Evolutionary conservation across 2,797 vertebrate species (phyloP).

Genomic region (Clamator glandarius): DNA sequence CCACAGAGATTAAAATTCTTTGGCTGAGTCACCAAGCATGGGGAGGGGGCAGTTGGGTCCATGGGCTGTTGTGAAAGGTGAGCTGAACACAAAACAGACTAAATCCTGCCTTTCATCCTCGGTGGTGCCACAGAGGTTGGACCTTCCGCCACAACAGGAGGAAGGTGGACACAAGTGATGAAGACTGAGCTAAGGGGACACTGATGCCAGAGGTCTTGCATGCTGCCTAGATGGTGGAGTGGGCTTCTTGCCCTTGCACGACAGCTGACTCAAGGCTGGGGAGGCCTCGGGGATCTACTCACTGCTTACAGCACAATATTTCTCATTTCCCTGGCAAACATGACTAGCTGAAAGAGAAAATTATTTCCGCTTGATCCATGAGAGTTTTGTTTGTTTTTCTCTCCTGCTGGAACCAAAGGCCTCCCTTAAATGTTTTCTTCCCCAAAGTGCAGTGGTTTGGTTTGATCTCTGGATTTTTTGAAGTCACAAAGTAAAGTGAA

Average conservation of each 20-base stretch:
- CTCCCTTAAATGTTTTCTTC: not conserved
- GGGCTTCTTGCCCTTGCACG: accelerated
- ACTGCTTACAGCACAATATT: not conserved
- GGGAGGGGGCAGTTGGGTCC: not conserved
- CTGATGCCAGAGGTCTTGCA: accelerated
- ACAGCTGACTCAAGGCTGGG: not conserved
- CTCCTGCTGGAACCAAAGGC: not conserved
- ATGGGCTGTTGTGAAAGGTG: not conserved
- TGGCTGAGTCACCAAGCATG: conserved; percentile 10
- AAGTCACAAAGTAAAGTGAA: not conserved
- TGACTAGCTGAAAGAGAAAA: not conserved
- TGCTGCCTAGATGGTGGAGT: not conserved
- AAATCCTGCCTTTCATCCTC: not conserved
- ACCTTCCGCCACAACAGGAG: not conserved
- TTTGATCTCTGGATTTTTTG: not conserved
- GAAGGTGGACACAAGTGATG: accelerated
- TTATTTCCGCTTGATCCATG: not conserved
- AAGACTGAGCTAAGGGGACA: not conserved
- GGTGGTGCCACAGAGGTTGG: accelerated
- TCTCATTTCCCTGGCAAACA: not conserved
- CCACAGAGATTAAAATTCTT: conserved; percentile 40
- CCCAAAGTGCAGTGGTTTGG: accelerated
- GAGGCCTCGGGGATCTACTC: not conserved
- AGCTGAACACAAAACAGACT: not conserved
- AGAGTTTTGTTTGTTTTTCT: not conserved